Conservation (phyloP, 2,888 invertebrate genomes). For the Escarpia spicata region DNA sequence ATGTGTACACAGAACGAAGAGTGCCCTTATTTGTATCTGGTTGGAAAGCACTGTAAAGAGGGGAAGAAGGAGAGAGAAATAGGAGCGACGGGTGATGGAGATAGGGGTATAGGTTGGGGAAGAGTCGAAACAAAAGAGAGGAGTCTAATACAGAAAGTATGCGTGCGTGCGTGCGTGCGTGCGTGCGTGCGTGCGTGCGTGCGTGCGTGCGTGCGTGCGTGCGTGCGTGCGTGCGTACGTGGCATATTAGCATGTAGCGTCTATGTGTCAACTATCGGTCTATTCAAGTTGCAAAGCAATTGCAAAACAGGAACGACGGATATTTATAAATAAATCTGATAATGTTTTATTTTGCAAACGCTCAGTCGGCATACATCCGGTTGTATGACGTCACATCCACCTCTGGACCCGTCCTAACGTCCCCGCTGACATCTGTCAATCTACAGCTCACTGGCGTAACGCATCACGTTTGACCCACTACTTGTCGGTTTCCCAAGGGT, state of each 20-base stretch:
- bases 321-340: constrained; percentile 1
- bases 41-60: no score
- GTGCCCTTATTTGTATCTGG: no score
- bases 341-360: not conserved
- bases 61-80: no score
- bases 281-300: not conserved
- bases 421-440: not conserved
- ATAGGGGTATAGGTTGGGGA: not conserved
- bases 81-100: not conserved
- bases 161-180: no score
- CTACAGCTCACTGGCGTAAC: not conserved
- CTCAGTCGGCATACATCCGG: not conserved
- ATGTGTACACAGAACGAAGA: no score
- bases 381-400: not conserved
- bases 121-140: no score
- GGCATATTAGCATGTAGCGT: not conserved
- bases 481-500: not conserved
- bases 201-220: not conserved
- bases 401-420: not conserved
- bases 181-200: not conserved
- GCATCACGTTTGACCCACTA: not conserved
- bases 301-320: not conserved
- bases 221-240: not conserved
- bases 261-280: not conserved
- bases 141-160: no score